A percentile compares a stretch with the other conserved stretches of the same genome.
Evolutionary conservation across 2,113 vertebrate genomes (phyloP).

Genomic region (Lophius piscatorius): DNA sequence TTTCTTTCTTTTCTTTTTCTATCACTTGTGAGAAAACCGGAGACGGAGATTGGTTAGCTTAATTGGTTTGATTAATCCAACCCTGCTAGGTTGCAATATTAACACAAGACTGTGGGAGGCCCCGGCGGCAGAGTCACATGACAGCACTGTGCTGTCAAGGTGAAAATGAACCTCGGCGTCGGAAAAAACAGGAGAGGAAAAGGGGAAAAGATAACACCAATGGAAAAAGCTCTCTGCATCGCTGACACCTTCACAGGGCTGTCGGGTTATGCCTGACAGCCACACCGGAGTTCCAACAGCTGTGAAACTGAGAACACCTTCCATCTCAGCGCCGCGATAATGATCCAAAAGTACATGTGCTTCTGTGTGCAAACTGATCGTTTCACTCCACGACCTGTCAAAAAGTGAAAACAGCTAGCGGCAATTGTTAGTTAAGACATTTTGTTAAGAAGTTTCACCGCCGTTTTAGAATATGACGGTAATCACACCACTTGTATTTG

Average conservation of each 20-base stretch:
- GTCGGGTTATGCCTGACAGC: constrained; percentile 23
- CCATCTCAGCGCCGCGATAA: constrained; percentile 5
- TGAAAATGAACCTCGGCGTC: constrained; percentile 41
- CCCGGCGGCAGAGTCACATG: constrained; percentile 31
- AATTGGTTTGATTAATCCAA: constrained; percentile 64
- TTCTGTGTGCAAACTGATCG: constrained; percentile 1
- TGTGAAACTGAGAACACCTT: constrained; percentile 9
- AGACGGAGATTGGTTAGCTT: constrained; percentile 43
- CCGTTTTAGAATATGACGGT: no score
- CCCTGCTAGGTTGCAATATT: constrained; percentile 43
- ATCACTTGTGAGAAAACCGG: constrained; percentile 28
- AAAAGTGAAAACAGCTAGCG: no score
- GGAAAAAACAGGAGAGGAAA: constrained; percentile 26
- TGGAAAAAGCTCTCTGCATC: constrained; percentile 21
- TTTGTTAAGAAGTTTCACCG: no score
- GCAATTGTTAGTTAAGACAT: no score
- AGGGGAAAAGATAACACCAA: constrained; percentile 4
- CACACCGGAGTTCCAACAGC: constrained; percentile 5
- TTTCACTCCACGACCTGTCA: background rate
- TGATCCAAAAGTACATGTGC: background rate
- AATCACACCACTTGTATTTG: no score
- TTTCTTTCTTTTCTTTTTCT: constrained; percentile 41
- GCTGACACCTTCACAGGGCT: constrained; percentile 20
- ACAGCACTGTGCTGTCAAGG: constrained; percentile 34
- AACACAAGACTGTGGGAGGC: constrained; percentile 42